Conservation (phyloP, 2,797 vertebrate species). For the Rhincodon typus region DNA sequence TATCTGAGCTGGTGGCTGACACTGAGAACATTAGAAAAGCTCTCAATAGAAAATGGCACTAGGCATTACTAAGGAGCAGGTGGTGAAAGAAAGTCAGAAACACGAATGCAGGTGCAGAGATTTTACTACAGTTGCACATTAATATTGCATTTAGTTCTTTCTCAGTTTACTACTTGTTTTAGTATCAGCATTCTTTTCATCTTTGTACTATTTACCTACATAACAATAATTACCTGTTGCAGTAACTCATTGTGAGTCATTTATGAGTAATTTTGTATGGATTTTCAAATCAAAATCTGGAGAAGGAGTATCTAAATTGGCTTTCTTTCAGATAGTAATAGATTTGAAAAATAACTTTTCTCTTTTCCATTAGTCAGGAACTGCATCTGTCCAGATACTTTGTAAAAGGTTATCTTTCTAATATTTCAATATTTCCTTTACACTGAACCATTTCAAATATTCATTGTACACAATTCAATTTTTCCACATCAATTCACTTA, state of each 20-base stretch:
- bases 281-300: not conserved
- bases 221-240: not conserved
- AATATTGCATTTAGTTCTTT: not conserved
- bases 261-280: not conserved
- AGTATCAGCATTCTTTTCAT: not conserved
- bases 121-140: not conserved
- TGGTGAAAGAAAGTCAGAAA: not conserved
- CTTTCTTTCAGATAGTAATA: not conserved
- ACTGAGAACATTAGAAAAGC: not conserved
- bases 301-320: not conserved
- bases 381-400: not conserved
- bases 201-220: not conserved
- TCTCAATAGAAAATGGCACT: not conserved
- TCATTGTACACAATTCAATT: not conserved
- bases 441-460: slow-evolving; percentile 2
- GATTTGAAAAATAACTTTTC: slow-evolving; percentile 13
- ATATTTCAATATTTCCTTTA: not conserved
- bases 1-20: not conserved
- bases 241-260: not conserved
- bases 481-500: not conserved
- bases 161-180: not conserved
- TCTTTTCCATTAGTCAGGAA: not conserved
- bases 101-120: not conserved
- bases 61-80: not conserved
- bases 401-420: not conserved